phyloP scores from a whole-genome alignment of 1,140 invertebrate species.

The Tetramorium alpestre region DNA sequence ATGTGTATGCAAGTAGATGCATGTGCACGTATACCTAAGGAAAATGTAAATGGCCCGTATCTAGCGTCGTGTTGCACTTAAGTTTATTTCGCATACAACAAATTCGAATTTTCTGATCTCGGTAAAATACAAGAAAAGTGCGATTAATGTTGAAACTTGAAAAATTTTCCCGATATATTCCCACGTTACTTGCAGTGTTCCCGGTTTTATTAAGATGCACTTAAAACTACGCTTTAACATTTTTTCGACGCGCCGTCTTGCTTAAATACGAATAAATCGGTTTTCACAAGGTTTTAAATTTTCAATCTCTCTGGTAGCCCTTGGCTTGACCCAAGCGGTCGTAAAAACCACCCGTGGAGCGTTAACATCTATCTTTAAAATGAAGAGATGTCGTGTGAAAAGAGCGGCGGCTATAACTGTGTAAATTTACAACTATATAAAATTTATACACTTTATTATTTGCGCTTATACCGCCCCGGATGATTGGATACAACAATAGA shows the following conservation, averaged over 20 bases:
- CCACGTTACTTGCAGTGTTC: too few relatives aligned
- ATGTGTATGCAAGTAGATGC: neutral
- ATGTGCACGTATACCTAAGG: neutral
- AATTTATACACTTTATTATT: neutral
- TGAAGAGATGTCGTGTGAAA: neutral
- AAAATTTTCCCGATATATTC: neutral
- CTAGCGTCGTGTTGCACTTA: neutral
- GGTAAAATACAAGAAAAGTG: neutral
- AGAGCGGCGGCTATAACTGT: neutral
- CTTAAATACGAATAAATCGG: slow-evolving; percentile 35
- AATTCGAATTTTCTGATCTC: slow-evolving; percentile 11
- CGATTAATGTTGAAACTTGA: slow-evolving; percentile 31
- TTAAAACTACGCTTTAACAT: neutral
- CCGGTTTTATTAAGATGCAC: slow-evolving; percentile 9
- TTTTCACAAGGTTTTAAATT: slow-evolving; percentile 27
- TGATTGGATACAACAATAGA: neutral
- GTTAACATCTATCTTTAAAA: neutral
- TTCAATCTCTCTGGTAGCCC: neutral
- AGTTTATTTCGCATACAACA: neutral
- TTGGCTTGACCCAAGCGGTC: neutral
- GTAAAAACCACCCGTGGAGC: neutral
- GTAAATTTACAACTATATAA: neutral
- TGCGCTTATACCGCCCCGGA: neutral
- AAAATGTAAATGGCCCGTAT: neutral
- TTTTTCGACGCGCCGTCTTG: neutral